These are phyloP conservation scores for Pseudachorutes palmiensis DNA, from an alignment of 1,140 invertebrate species.

Conservation along the genomic window DNA sequence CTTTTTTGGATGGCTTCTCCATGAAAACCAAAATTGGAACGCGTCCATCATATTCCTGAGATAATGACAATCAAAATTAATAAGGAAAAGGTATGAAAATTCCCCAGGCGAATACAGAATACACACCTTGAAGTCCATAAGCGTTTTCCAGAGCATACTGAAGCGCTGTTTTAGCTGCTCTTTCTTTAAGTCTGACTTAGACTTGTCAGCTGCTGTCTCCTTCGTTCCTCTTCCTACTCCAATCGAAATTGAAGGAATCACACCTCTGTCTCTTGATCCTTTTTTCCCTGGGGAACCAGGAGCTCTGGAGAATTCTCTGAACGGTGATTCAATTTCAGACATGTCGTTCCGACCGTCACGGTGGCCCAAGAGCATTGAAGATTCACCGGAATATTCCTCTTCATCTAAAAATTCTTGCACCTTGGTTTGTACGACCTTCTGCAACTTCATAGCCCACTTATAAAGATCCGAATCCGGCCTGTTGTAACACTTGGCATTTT, in stretches of 20 bases:
- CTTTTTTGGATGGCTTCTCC: slow-evolving; percentile 90
- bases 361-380: neutral
- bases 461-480: slow-evolving; percentile 76
- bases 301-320: neutral
- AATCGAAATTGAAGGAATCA: neutral
- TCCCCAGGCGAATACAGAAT: too few species aligned
- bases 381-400: slow-evolving; percentile 47
- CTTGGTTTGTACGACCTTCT: slow-evolving; percentile 74
- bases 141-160: slow-evolving; percentile 62
- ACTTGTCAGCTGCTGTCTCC: neutral
- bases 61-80: too few species aligned
- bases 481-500: slow-evolving; percentile 95
- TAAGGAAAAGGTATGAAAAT: too few species aligned
- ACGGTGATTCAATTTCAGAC: neutral
- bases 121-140: slow-evolving; percentile 69
- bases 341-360: neutral
- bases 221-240: neutral
- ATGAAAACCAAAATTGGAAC: slow-evolving; percentile 86
- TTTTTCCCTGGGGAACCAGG: neutral
- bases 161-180: slow-evolving; percentile 62
- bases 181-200: slow-evolving; percentile 7
- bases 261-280: slow-evolving; percentile 11
- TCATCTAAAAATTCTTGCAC: slow-evolving; percentile 72
- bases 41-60: slow-evolving; percentile 67
- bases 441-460: slow-evolving; percentile 68